These are phyloP conservation scores for Chrysemys picta DNA, from an alignment of 2,113 vertebrate genomes.

Conservation along the genomic window DNA sequence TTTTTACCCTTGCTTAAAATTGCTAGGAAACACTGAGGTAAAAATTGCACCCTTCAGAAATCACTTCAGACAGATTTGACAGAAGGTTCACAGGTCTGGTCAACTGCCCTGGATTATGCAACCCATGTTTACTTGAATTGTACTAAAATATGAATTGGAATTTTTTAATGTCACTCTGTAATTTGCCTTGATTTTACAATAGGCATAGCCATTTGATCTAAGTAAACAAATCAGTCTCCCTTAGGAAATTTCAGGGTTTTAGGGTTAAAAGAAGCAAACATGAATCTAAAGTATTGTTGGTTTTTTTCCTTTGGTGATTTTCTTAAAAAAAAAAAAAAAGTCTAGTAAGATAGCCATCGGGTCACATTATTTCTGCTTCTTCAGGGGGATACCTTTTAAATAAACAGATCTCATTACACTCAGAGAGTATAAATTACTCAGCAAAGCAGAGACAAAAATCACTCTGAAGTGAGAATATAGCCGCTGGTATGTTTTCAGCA, in stretches of 20 bases:
- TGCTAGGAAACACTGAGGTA: too few species aligned
- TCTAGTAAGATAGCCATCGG: not conserved
- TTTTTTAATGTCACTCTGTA: not conserved
- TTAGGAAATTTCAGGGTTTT: not conserved
- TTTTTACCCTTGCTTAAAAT: not conserved
- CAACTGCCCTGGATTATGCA: not conserved
- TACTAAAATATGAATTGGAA: not conserved
- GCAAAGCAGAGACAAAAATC: not conserved
- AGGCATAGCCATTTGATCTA: not conserved
- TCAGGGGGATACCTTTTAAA: not conserved
- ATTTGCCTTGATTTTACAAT: not conserved
- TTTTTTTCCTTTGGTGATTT: not conserved
- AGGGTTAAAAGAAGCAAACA: not conserved
- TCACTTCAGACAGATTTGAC: not conserved
- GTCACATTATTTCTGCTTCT: not conserved
- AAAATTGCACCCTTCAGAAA: fast-evolving
- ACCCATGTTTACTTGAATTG: not conserved
- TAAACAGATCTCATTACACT: not conserved
- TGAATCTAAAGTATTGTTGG: not conserved
- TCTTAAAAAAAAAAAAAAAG: not conserved
- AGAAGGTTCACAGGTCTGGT: not conserved
- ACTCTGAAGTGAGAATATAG: too few species aligned
- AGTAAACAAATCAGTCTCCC: not conserved
- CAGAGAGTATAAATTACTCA: not conserved
- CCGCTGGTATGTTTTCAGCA: not conserved